Evolutionary conservation across 2,888 invertebrate species (phyloP), one percentile per base, ranked within the genome.

Genomic region (Myathropa florea): DNA sequence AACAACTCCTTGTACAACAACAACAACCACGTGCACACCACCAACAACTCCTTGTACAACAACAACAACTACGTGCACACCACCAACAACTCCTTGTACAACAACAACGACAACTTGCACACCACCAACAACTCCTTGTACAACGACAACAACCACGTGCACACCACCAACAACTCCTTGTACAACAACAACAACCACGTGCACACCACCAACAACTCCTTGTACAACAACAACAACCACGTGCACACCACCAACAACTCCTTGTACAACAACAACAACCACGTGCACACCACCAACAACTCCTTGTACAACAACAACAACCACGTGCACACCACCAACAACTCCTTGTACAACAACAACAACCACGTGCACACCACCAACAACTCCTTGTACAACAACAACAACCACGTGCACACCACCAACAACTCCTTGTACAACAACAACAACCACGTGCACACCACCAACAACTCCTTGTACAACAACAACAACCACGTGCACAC

Each of bases 331-430:
- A 12, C 33, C 30, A 18, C n/a, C 63, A 18, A 30, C 72, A 60
- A 23, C 59, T 7, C 30, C 61, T 7, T 68, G 68, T n/a, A 23
- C 61, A 18, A 61, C 77, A n/a, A 61, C 68, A 21, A 55, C 68
- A n/a, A 61, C 68, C 26, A 55, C 70, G 12, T 46, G 46, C 9
- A 18, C 46, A 18, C 18, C 46, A 18, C 3, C 53, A 46, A 55
- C 67, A 53, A 67, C 67, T n/a, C 26, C 67, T 2, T 67, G 67
- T n/a, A 14, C 55, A 10, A 63, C 78, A 24, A 12, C 70, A 6
- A 64, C 64, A 14, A 4, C 64, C 7, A 4, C 57, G 3, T 39
- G 30, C 1, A 6, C 55, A 18, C 12, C 64, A 24, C 12, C 39
- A 12, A 53, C 36, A 14, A 36, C 68, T 0, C 30, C 78, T 12